Conservation (phyloP, 2,113 vertebrate genomes). For the Neodon shergylaensis region DNA sequence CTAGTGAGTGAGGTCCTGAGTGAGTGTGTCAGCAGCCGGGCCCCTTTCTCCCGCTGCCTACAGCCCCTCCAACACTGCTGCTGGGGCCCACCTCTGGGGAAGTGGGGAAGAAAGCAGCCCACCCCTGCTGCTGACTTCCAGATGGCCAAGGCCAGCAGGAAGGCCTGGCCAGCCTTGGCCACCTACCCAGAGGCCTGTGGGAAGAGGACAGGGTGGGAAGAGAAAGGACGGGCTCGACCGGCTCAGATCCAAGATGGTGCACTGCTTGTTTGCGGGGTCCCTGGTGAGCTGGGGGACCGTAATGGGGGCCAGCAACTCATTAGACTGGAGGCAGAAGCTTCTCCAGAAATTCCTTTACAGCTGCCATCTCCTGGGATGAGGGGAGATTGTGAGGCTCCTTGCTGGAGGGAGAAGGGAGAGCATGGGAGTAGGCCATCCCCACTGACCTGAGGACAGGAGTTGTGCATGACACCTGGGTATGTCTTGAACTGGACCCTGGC, state of each 20-base stretch:
- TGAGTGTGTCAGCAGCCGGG: conserved; percentile 81
- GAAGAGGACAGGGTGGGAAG: conserved; percentile 68
- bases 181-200: conserved; percentile 71
- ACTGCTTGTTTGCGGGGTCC: conserved; percentile 61
- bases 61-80: conserved; percentile 76
- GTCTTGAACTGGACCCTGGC: conserved; percentile 93
- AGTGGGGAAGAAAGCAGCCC: conserved; percentile 52
- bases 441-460: conserved; percentile 94
- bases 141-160: conserved; percentile 56
- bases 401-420: background rate
- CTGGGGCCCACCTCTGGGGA: conserved; percentile 52
- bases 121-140: conserved; percentile 40
- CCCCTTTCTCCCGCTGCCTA: conserved; percentile 76
- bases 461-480: conserved; percentile 93
- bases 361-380: conserved; percentile 92
- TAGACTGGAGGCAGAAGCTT: conserved; percentile 96
- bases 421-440: background rate
- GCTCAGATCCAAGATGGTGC: conserved; percentile 86
- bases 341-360: conserved; percentile 97
- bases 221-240: conserved; percentile 91
- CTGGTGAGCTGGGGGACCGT: conserved; percentile 85
- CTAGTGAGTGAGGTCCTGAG: conserved; percentile 82
- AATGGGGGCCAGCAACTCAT: conserved; percentile 85
- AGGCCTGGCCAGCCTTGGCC: conserved; percentile 55
- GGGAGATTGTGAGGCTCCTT: background rate